These are phyloP conservation scores for Sitta europaea DNA, from an alignment of 2,113 vertebrate genomes.

Conservation along the genomic window DNA sequence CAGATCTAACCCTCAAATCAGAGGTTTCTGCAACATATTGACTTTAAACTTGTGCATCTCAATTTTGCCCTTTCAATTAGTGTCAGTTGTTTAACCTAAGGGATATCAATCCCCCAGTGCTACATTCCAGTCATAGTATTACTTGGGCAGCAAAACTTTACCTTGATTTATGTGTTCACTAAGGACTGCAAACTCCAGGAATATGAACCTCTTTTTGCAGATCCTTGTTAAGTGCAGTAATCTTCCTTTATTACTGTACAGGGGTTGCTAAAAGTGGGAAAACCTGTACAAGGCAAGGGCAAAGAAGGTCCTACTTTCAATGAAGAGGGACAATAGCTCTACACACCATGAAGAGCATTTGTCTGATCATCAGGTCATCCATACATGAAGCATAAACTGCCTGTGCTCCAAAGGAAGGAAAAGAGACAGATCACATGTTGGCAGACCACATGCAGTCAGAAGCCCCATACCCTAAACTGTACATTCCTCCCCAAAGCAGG, in stretches of 20 bases:
- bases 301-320: neutral
- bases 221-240: neutral
- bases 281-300: neutral
- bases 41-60: neutral
- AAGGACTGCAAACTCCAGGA: neutral
- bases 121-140: neutral
- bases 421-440: neutral
- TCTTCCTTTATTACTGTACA: neutral
- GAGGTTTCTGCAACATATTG: neutral
- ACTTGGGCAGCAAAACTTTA: neutral
- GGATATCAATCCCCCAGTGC: neutral
- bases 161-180: neutral
- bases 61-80: neutral
- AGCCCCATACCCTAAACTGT: neutral
- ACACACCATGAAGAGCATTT: neutral
- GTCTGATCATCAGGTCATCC: neutral
- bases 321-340: neutral
- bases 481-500: neutral
- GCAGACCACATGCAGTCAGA: neutral
- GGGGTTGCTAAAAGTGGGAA: neutral
- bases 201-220: neutral
- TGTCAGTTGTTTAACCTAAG: neutral
- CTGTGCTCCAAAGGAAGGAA: neutral
- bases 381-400: neutral
- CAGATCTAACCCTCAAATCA: neutral